Base-by-base conservation (phyloP, 2,113 vertebrate species). In the Terrapene triunguis region DNA sequence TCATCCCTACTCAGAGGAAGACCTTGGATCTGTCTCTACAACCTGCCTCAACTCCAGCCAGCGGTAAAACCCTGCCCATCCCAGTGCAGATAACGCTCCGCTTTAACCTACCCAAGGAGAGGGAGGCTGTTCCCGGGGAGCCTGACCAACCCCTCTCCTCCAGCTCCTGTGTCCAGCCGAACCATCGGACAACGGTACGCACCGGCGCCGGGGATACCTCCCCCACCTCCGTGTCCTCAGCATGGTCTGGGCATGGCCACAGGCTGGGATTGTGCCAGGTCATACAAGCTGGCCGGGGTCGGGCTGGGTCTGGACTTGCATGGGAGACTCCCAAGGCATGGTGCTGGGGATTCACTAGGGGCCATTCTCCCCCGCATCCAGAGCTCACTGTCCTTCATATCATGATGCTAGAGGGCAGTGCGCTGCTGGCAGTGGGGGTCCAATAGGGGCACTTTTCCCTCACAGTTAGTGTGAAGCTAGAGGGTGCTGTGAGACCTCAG, bases 11-110 rank as follows among this genome's bases (percentile, higher is more conserved):
- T 98, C 98, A 99, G 99, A 99, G 99, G 98, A 99, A 99, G 98
- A 99, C 98, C 98, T 98, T 99, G 98, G 99, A 99, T 98, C 98
- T 99, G 98, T 99, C 98, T 98, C 97, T 98, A 97, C 99, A 98
- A 98, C 95, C 99, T 96, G 97, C 98, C 98, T 98, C 99, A 97
- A 98, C 99, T 96, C 99, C 99, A 91, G 99, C 99, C 98, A 99
- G 99, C 98, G 99, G 99, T 98, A 99, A 99, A 99, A 99, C 99
- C 80, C 98, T 99, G 97, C 99, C 99, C 95, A 99, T 99, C 91
- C 99, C 99, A 99, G 99, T 99, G 99, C 98, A 98, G 98, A 98
- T 98, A 97, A 98, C 98, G 97, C 98, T 98, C 98, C 97, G 97
- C 95, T 97, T 97, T 96, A 98, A 98, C 96, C 97, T 98, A 89